phyloP scores from a whole-genome alignment of 2,888 invertebrate species.

The Papilio protenor region DNA sequence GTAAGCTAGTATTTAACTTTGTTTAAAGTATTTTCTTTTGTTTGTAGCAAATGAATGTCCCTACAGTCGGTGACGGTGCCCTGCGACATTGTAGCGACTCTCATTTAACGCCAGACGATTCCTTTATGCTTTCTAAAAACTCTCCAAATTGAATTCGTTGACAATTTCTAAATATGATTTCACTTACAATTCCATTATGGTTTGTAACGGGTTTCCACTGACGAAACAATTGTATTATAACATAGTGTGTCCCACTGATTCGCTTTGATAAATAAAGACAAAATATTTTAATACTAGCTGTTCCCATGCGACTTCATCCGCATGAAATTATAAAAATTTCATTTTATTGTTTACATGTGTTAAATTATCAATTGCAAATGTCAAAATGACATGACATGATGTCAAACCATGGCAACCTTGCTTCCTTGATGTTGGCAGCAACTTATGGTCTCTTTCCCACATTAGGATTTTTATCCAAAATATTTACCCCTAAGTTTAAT shows the following conservation, averaged over 20 bases:
- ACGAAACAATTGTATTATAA: slow-evolving; percentile 7
- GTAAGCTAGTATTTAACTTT: not conserved
- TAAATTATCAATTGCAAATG: too few species aligned
- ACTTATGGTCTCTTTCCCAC: too few species aligned
- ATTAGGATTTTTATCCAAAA: too few species aligned
- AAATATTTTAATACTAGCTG: too few species aligned
- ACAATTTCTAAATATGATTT: slow-evolving; percentile 61
- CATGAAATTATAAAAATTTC: too few species aligned
- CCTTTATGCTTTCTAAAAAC: slow-evolving; percentile 66
- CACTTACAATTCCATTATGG: slow-evolving; percentile 52
- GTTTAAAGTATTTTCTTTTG: slow-evolving; percentile 11
- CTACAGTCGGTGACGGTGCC: slow-evolving; percentile 48
- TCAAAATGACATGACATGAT: too few species aligned
- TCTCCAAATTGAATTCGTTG: slow-evolving; percentile 55
- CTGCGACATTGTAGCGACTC: slow-evolving; percentile 46
- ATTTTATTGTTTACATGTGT: too few species aligned
- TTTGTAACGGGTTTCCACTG: slow-evolving; percentile 26
- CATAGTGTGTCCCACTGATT: not conserved
- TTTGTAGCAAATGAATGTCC: slow-evolving; percentile 27
- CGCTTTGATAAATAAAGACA: not conserved
- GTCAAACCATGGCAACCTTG: too few species aligned
- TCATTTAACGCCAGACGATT: slow-evolving; percentile 62
- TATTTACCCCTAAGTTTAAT: too few species aligned
- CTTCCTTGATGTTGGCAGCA: too few species aligned
- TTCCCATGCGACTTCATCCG: too few species aligned